Base-by-base conservation (phyloP, 2,797 vertebrate species). In the Prionace glauca region DNA sequence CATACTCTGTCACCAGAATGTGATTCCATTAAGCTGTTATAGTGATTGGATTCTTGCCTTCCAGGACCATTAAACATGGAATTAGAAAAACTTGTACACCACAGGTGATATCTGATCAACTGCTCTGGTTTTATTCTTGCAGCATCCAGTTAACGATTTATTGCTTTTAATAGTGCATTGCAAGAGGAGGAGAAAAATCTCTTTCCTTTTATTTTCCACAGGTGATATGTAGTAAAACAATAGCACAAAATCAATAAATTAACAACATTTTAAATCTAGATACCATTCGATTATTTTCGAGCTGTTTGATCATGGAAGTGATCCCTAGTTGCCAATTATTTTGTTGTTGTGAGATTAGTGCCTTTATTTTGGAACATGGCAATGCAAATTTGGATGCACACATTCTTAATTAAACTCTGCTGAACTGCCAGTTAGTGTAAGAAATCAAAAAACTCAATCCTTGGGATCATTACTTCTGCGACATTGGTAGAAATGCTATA, bases 61-160 rank as follows among this genome's bases (percentile, higher is more conserved):
- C 41, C 26, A 72, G 65, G 92, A 94, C 41, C 92, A 72, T 50
- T 94, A 50, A 41, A 29, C 92, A 71, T 72, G 41, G 36, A 72
- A 94, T 45, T 69, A n/a, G 67, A 74, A 94, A 94, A 5, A 67
- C 74, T 72, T 94, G 32, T 94, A 94, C 71, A 67, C 41, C 92
- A 72, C 22, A 72, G 88, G 88, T 67, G 60, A 67, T 9, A 65
- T 65, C 62, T 91, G 88, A 91, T 67, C 60, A 91, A 20, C 32
- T 65, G 32, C 18, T 91, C 62, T 65, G 60, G 62, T 60, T 32
- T 65, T 18, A 69, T 22, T 69, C 60, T 16, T 91, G 32, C 32
- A 91, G 20, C n/a, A 91, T 91, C 16, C 88, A 91, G 16, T 91
- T 91, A 65, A 65, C 18, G 18, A 91, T 67, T 65, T 65, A 91